These are phyloP conservation scores for Tenualosa ilisha DNA, from an alignment of 2,797 vertebrate species.

Conservation along the genomic window DNA sequence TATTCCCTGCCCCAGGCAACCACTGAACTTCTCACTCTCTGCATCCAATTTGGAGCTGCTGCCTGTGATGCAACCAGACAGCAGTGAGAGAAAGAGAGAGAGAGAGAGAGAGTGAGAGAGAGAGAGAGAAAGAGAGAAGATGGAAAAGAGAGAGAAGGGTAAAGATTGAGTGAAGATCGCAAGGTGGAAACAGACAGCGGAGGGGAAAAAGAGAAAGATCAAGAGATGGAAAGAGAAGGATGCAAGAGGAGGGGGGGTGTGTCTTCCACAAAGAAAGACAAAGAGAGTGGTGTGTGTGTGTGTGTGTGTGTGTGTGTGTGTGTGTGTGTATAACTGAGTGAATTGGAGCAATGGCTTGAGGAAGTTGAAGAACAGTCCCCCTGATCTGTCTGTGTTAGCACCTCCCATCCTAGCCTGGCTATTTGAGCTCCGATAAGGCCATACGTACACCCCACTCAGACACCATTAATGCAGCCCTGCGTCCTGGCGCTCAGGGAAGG, in stretches of 20 bases:
- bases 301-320: neutral
- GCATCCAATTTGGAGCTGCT: constrained; percentile 80
- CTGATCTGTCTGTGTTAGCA: constrained; percentile 54
- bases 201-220: neutral
- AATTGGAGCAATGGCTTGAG: neutral
- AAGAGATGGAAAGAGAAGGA: constrained; percentile 4
- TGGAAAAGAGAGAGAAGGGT: neutral
- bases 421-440: constrained; percentile 79
- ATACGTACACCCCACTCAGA: constrained; percentile 77
- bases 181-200: constrained; percentile 16
- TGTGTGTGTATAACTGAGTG: neutral
- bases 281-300: neutral
- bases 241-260: neutral
- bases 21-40: constrained; percentile 83
- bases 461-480: constrained; percentile 76
- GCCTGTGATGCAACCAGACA: constrained; percentile 74
- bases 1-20: constrained; percentile 81
- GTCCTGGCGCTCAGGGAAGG: constrained; percentile 75
- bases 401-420: constrained; percentile 74
- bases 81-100: constrained; percentile 37
- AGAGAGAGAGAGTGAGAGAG: constrained; percentile 30
- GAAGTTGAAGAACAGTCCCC: constrained; percentile 47
- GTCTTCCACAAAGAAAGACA: neutral
- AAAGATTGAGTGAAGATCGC: constrained; percentile 23
- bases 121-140: neutral